These are phyloP conservation scores for Diogma glabrata DNA, from an alignment of 2,888 invertebrate species.

Conservation along the genomic window DNA sequence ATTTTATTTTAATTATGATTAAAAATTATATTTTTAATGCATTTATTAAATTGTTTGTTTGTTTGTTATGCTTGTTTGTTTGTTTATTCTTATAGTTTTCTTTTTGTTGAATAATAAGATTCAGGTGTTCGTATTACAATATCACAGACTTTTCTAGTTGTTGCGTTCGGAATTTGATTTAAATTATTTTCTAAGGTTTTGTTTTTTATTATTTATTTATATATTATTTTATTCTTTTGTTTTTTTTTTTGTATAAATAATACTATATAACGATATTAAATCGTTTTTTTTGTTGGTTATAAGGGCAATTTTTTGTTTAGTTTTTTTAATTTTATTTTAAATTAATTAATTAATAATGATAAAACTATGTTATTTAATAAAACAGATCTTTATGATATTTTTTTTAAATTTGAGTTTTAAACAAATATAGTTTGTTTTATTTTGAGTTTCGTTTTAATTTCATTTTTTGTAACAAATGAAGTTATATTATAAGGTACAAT, in stretches of 20 bases:
- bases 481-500: too few species aligned
- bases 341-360: too few species aligned
- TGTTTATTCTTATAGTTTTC: background rate
- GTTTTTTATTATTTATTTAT: constrained; percentile 4
- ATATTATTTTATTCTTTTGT: background rate
- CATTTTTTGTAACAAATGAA: too few species aligned
- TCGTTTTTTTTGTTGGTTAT: constrained; percentile 2
- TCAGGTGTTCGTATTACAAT: constrained; percentile 26
- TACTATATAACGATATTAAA: constrained; percentile 8
- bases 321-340: too few species aligned
- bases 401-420: too few species aligned
- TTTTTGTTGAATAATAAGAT: constrained; percentile 11
- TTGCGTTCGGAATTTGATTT: constrained; percentile 11
- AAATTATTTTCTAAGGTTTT: constrained; percentile 1
- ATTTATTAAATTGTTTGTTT: constrained; percentile 7
- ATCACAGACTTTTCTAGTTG: constrained; percentile 22
- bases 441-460: too few species aligned
- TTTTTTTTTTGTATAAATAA: constrained; percentile 6
- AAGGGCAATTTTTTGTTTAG: too few species aligned
- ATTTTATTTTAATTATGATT: constrained; percentile 4
- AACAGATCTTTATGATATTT: too few species aligned
- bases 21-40: constrained; percentile 3
- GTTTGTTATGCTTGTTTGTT: background rate
- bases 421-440: too few species aligned
- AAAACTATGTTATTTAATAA: too few species aligned